Evolutionary conservation across 2,797 vertebrate species (phyloP), one percentile per base, ranked within the genome.

Genomic region (Selene dorsalis): DNA sequence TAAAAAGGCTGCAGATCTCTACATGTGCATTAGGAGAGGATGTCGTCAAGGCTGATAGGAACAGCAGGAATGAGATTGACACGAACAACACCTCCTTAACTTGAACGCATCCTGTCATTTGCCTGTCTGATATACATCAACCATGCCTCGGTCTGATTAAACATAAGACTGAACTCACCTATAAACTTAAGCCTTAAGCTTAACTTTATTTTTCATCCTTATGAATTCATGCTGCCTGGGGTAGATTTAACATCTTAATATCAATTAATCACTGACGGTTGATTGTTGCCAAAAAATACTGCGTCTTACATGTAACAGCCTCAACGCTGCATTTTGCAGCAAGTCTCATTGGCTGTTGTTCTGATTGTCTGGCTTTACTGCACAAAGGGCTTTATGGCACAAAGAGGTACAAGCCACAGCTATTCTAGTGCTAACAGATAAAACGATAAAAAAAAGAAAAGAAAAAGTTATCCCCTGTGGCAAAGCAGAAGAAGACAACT

Each of bases 351-450:
- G 17, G 26, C 48, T 69, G n/a, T 12, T 68, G 3, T 20, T 57
- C 52, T 60, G 14, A 43, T 28, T 56, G 52, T 45, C 41, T 17
- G 69, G 13, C 38, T 69, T 75, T 65, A 68, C 47, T 66, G 56
- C 56, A 60, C 57, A 63, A 75, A 75, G 64, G 18, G 14, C 26
- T 69, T 75, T 48, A 70, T 83, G 10, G 48, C 60, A 43, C 64
- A 74, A 50, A 73, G 53, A 56, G 26, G 39, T 38, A 57, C 48
- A 53, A 39, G 32, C 30, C 3, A 7, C 68, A 68, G 58, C 30
- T 64, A 50, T 61, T 69, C 41, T 59, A 60, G 26, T 30, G 50
- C 56, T 55, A 73, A 82, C 69, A 64, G 45, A 82, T 55, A 67
- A 62, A 83, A 65, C 39, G 1, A 8, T 35, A 8, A 35, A 35